Conservation (phyloP, 2,797 vertebrate species). For the Caiman crocodilus region DNA sequence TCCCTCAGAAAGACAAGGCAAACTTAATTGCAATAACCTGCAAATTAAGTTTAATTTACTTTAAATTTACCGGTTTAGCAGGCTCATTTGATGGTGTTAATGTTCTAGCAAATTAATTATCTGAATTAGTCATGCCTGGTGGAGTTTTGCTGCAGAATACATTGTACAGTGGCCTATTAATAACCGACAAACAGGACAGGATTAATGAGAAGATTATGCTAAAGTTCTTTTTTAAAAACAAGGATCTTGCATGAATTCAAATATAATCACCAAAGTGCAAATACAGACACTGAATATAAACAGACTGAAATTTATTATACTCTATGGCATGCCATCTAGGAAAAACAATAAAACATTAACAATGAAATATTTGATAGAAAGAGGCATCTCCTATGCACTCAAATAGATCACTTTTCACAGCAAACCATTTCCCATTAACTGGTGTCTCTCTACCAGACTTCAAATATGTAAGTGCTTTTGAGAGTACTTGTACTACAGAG, state of each 20-base stretch:
- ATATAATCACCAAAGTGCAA: conserved; percentile 84
- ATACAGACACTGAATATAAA: conserved; percentile 82
- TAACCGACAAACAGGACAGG: conserved; percentile 96
- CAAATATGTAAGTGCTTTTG: conserved; percentile 68
- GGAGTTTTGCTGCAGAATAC: conserved; percentile 91
- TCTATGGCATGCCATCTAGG: conserved; percentile 75
- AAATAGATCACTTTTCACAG: conserved; percentile 62
- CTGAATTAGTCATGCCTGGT: conserved; percentile 98
- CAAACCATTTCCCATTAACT: conserved; percentile 74
- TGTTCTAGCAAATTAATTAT: conserved; percentile 99
- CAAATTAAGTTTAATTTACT: conserved; percentile 96
- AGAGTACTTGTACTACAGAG: conserved; percentile 54
- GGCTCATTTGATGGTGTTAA: conserved; percentile 97
- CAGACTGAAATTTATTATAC: conserved; percentile 84
- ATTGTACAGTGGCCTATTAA: conserved; percentile 90
- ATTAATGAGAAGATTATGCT: conserved; percentile 89
- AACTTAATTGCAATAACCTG: conserved; percentile 98
- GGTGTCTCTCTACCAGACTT: conserved; percentile 37
- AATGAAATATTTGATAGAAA: conserved; percentile 75
- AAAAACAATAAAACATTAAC: conserved; percentile 85
- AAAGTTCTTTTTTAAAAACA: conserved; percentile 75
- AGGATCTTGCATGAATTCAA: conserved; percentile 81
- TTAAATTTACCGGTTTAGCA: conserved; percentile 94
- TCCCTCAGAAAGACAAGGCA: conserved; percentile 91
- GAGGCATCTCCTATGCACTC: conserved; percentile 66